Evolutionary conservation across 2,888 invertebrate species (phyloP).

Genomic region (Andrena bucephala): DNA sequence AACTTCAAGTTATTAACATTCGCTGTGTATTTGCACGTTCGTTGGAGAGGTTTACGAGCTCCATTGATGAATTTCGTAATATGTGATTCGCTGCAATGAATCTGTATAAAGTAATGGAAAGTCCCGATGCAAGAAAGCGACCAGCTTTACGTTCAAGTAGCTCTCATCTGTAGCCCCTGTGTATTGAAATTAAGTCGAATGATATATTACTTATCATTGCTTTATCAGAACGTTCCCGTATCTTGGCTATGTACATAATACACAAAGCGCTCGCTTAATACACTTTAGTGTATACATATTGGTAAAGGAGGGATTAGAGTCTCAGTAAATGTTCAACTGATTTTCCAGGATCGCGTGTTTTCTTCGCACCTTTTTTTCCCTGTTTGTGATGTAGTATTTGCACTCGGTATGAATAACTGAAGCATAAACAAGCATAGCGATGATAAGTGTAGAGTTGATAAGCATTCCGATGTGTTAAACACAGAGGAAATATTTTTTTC

Average conservation of each 20-base stretch:
- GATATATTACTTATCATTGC: neutral
- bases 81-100: too few species aligned
- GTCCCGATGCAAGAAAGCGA: too few species aligned
- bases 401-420: neutral
- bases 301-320: neutral
- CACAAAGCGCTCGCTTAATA: neutral
- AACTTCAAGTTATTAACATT: too few species aligned
- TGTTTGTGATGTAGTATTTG: neutral
- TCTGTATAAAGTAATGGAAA: too few species aligned
- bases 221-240: neutral
- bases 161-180: neutral
- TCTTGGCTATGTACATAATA: neutral
- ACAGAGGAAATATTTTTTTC: neutral
- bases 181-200: neutral
- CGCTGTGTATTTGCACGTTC: too few species aligned
- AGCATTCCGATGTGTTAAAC: neutral
- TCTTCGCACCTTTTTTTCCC: neutral
- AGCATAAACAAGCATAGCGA: neutral
- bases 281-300: neutral
- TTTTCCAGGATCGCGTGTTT: neutral
- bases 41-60: too few species aligned
- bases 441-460: slow-evolving; percentile 7
- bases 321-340: neutral
- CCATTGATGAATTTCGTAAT: too few species aligned
- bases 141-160: too few species aligned